Percentiles rank a stretch among this genome's conserved stretches.
Conservation (phyloP, 2,888 invertebrate species). For the Diadegma fenestrale region DNA sequence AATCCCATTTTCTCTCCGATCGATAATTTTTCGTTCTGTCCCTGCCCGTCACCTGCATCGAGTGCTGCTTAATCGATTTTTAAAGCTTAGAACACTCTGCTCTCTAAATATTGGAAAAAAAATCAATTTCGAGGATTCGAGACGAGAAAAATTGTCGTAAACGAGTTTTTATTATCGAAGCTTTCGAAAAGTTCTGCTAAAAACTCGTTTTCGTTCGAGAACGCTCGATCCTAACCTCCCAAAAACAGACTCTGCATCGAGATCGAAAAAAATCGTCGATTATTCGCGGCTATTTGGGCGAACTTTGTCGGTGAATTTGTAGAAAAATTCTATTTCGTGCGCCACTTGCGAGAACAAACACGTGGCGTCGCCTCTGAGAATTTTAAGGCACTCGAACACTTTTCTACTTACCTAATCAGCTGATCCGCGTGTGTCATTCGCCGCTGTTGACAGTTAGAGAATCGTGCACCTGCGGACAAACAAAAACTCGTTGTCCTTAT, state of each 20-base stretch:
- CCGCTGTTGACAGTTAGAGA: neutral
- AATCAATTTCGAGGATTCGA: neutral
- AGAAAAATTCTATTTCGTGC: neutral
- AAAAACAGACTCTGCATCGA: no score
- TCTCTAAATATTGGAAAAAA: neutral
- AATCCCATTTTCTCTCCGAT: neutral
- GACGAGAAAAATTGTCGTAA: neutral
- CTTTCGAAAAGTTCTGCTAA: neutral
- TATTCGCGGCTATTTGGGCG: neutral
- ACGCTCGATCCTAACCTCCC: neutral
- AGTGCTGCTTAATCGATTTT: neutral
- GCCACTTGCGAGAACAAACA: neutral
- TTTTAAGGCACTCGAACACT: neutral
- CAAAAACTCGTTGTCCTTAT: neutral
- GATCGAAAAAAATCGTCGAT: neutral
- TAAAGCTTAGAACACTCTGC: neutral
- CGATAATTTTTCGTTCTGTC: constrained; percentile 10
- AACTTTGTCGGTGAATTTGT: neutral
- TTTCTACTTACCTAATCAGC: neutral
- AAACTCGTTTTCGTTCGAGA: neutral
- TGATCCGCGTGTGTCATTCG: constrained; percentile 8
- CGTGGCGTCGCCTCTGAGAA: neutral
- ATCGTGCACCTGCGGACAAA: neutral
- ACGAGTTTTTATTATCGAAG: neutral
- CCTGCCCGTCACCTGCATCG: neutral